Conservation (phyloP, 1,140 invertebrate genomes). For the Paraescarpia echinospica region DNA sequence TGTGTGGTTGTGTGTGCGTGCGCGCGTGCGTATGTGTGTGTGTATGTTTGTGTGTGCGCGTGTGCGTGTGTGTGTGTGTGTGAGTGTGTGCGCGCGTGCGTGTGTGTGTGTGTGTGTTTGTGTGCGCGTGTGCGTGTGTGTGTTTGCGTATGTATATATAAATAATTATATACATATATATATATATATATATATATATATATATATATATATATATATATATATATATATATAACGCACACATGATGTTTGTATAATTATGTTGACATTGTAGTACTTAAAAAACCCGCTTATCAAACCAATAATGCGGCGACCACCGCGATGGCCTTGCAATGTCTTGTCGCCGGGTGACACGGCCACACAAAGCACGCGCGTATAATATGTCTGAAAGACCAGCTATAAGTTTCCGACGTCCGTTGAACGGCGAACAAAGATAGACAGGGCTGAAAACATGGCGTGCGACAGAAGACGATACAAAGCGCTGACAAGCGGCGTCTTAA, state of each 20-base stretch:
- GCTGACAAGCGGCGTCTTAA: not conserved
- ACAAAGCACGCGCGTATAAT: not conserved
- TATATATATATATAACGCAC: no score
- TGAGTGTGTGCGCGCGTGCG: no score
- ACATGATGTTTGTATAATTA: no score
- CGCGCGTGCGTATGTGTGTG: not conserved
- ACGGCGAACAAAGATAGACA: not conserved
- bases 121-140: no score
- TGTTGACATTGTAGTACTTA: no score
- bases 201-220: no score
- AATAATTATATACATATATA: no score
- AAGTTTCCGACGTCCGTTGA: not conserved
- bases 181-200: no score
- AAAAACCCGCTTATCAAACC: no score
- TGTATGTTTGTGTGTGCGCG: not conserved
- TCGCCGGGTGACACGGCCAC: not conserved
- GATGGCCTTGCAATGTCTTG: not conserved
- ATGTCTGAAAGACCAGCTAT: not conserved
- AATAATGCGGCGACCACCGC: not conserved
- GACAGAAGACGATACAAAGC: not conserved
- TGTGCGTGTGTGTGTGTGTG: no score
- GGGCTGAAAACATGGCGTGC: not conserved
- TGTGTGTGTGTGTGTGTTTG: no score
- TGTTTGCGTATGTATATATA: no score
- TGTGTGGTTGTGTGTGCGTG: not conserved